Evolutionary conservation across 1,140 invertebrate genomes (phyloP).

Genomic region (Drosophila arawakana): DNA sequence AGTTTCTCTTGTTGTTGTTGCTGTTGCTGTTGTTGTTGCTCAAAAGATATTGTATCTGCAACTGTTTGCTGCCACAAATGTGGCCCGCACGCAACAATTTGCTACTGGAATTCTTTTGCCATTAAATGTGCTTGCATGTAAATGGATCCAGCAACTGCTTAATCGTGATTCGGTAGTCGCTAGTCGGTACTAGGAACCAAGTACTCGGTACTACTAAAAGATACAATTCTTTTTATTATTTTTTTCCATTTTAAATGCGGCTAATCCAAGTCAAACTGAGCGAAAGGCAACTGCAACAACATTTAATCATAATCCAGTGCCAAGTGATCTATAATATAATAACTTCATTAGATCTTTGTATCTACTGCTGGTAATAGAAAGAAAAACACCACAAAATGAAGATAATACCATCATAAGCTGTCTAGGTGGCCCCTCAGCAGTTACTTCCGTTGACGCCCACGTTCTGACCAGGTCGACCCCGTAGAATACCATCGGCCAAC

Average conservation of each 20-base stretch:
- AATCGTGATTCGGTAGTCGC: conserved; percentile 71
- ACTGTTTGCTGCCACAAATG: conserved; percentile 62
- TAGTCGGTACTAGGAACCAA: conserved; percentile 1
- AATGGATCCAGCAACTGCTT: conserved; percentile 69
- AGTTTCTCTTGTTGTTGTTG: conserved; percentile 27
- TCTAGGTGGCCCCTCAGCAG: conserved; percentile 65
- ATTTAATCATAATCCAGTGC: conserved; percentile 14
- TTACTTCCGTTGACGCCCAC: conserved; percentile 74
- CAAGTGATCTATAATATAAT: conserved; percentile 57
- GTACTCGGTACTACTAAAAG: neutral
- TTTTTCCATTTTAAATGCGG: neutral
- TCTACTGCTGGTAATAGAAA: conserved; percentile 10
- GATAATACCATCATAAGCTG: conserved; percentile 33
- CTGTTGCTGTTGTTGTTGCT: conserved; percentile 25
- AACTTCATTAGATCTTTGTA: conserved; percentile 57
- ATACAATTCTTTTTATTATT: neutral
- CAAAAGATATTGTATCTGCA: conserved; percentile 60
- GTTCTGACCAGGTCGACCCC: conserved; percentile 15
- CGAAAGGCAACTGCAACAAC: conserved; percentile 3
- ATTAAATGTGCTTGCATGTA: conserved; percentile 62
- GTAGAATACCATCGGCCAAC: neutral
- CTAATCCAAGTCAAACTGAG: neutral
- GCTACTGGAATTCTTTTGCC: conserved; percentile 76
- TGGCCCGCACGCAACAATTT: conserved; percentile 82
- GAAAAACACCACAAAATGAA: conserved; percentile 24